phyloP scores from a whole-genome alignment of 2,113 vertebrate species.

The Leiothrix lutea region DNA sequence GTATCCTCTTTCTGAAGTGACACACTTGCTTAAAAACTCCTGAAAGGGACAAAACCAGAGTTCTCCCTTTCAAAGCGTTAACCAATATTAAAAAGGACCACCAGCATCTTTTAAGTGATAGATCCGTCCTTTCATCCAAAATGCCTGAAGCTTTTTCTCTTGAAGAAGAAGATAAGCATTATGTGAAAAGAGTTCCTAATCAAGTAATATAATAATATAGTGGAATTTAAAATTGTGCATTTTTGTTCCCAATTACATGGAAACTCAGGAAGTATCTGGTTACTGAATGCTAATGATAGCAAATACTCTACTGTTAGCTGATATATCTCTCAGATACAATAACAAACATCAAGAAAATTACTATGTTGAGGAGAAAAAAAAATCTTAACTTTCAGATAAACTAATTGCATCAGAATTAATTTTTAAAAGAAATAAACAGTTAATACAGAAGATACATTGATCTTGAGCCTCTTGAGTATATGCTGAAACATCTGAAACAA shows the following conservation, averaged over 20 bases:
- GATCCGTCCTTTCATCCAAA: background rate
- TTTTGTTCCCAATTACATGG: background rate
- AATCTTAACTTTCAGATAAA: background rate
- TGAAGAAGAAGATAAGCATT: background rate
- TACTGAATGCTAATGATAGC: constrained; percentile 15
- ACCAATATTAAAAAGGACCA: background rate
- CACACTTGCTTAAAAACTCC: background rate
- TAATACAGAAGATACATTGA: background rate
- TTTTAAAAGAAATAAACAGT: background rate
- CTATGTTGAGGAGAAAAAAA: background rate
- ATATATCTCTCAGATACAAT: background rate
- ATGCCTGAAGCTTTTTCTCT: background rate
- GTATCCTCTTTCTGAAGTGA: background rate
- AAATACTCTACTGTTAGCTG: constrained; percentile 3
- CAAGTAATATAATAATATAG: background rate
- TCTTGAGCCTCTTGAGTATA: background rate
- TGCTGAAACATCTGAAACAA: background rate
- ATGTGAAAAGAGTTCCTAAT: background rate
- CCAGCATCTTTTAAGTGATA: background rate
- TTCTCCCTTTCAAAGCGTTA: background rate
- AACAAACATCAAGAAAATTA: constrained; percentile 1
- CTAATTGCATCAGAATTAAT: background rate
- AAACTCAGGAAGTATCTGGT: constrained; percentile 10
- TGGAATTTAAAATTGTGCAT: background rate
- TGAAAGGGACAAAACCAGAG: background rate